A percentile compares a stretch with the other conserved stretches of the same genome.
phyloP scores from a whole-genome alignment of 2,888 invertebrate genomes.

The Hololepta plana region DNA sequence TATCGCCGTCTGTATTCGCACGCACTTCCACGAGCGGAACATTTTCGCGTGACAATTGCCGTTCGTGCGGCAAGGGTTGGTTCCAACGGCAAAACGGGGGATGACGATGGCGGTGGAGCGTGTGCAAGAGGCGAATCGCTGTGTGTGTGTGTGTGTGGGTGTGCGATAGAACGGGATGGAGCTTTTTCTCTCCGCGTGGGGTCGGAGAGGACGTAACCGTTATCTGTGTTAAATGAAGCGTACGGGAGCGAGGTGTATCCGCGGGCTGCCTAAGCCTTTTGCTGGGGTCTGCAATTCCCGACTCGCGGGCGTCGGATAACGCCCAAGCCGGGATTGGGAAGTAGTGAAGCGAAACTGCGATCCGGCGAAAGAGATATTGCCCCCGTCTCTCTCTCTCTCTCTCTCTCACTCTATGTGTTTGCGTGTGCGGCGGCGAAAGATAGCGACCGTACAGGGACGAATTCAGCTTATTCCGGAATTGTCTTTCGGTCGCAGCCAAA shows the following conservation, averaged over 20 bases:
- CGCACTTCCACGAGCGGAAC: slow-evolving; percentile 24
- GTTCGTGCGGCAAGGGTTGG: slow-evolving; percentile 9
- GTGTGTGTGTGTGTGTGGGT: neutral
- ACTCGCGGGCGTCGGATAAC: slow-evolving; percentile 23
- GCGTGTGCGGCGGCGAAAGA: too few relatives aligned
- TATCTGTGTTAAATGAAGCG: slow-evolving; percentile 31
- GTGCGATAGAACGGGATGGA: too few relatives aligned
- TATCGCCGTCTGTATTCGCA: slow-evolving; percentile 23
- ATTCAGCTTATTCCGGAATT: slow-evolving; percentile 6
- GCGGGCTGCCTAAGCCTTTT: slow-evolving; percentile 24
- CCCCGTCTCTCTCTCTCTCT: too few relatives aligned
- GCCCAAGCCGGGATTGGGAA: slow-evolving; percentile 24
- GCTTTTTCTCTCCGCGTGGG: slow-evolving; percentile 21
- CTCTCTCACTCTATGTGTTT: slow-evolving; percentile 19
- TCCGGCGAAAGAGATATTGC: slow-evolving; percentile 22
- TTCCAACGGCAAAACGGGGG: slow-evolving; percentile 5
- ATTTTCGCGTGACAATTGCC: slow-evolving; percentile 18
- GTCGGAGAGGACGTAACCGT: slow-evolving; percentile 33
- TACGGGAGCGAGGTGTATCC: slow-evolving; percentile 25
- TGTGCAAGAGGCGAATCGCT: neutral
- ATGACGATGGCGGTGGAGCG: too few relatives aligned
- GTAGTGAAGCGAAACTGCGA: slow-evolving; percentile 27
- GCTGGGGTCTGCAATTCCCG: slow-evolving; percentile 25
- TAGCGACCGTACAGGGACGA: slow-evolving; percentile 15
- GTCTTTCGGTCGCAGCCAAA: neutral